Evolutionary conservation across 2,888 invertebrate species (phyloP), one percentile per base, ranked within the genome.

Genomic region (Hoplodrina ambigua): DNA sequence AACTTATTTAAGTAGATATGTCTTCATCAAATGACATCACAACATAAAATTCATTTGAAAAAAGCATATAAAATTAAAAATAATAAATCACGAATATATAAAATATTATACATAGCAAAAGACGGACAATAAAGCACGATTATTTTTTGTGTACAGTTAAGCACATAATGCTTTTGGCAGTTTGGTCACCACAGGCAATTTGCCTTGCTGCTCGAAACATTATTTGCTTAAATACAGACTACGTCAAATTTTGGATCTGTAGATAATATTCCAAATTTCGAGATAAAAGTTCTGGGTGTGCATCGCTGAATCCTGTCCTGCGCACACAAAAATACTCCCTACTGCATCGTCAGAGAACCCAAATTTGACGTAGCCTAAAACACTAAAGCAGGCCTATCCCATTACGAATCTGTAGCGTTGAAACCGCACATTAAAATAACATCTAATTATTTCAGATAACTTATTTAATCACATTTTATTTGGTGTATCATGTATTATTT

Each of bases 381-480:
- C 17, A 55, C 8, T 46, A 49, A 44, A 55, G 25, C 56, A 53
- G 55, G 2, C 10, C 52, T 19, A 68, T 54, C 44, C 25, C n/a
- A 19, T 66, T 65, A 64, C 75, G 78, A 71, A 81, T 64, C 85
- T 82, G 58, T 82, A 83, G 82, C 84, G 67, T 79, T 82, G 85
- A 19, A 75, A 82, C 80, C 77, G 73, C 78, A 52, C 61, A 79
- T 73, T 76, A 68, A 83, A 85, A 80, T 75, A 85, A 76, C 57
- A 73, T 78, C 33, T 69, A 83, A 84, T 85, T 79, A 87, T 86
- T 86, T 85, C 75, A 68, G 67, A 78, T 85, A 72, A 69, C 62
- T 83, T 76, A 71, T 77, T 69, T 81, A 87, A 90, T 90, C 90
- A 90, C 89, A 90, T 88, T 80, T 82, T 86, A 85, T 90, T 91